A percentile compares a stretch with the other conserved stretches of the same genome.
These are phyloP conservation scores for Pristionchus pacificus DNA, from an alignment of 1,140 invertebrate species.

Conservation along the genomic window DNA sequence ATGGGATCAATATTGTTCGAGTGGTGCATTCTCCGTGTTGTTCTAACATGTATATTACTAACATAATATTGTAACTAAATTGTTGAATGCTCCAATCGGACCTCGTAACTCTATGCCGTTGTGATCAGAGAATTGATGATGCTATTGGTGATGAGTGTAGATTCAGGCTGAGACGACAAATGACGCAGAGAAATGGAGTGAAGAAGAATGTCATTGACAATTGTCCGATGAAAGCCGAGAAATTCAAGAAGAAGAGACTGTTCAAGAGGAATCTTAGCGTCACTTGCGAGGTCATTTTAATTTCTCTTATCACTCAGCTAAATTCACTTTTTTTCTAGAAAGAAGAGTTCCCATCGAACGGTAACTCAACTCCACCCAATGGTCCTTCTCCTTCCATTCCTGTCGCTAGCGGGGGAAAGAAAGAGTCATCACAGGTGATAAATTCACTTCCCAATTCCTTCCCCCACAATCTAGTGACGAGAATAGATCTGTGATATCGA, in stretches of 20 bases:
- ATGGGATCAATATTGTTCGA: too few relatives aligned
- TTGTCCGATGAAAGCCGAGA: neutral
- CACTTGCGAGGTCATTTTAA: neutral
- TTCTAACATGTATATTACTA: too few relatives aligned
- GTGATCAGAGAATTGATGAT: neutral
- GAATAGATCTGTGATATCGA: neutral
- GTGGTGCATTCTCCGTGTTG: too few relatives aligned
- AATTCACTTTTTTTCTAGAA: neutral
- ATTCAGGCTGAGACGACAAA: constrained; percentile 6
- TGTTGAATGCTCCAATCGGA: too few relatives aligned
- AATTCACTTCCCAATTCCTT: too few relatives aligned
- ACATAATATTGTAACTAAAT: too few relatives aligned
- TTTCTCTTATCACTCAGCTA: neutral
- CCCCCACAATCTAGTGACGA: too few relatives aligned
- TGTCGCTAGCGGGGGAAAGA: too few relatives aligned
- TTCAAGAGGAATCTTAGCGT: constrained; percentile 2
- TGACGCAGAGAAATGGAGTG: constrained; percentile 11
- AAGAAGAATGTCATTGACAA: neutral
- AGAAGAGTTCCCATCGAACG: neutral
- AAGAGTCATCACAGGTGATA: too few relatives aligned
- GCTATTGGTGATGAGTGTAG: neutral
- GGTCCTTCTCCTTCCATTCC: too few relatives aligned
- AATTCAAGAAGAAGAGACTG: constrained; percentile 1
- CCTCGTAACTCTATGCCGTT: neutral
- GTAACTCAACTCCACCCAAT: neutral